Evolutionary conservation across 2,888 invertebrate species (phyloP).

Genomic region (Salticus scenicus): DNA sequence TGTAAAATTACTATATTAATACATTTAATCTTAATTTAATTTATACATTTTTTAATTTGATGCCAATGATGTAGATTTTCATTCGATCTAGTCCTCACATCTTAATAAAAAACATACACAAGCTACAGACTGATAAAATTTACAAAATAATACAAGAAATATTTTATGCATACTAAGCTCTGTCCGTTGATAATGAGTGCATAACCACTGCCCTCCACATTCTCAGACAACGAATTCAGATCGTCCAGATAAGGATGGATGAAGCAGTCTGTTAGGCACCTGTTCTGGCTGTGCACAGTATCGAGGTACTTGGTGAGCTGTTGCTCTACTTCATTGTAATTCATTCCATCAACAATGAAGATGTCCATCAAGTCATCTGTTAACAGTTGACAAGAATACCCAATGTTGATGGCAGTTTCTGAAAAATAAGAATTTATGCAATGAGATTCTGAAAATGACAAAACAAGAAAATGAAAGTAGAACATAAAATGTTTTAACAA

Average conservation of each 20-base stretch:
- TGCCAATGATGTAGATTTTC: no score
- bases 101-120: no score
- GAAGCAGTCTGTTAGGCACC: conserved; percentile 54
- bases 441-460: no score
- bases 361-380: conserved; percentile 97
- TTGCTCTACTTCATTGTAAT: conserved; percentile 79
- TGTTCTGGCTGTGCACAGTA: conserved; percentile 46
- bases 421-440: conserved; percentile 65
- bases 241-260: conserved; percentile 72
- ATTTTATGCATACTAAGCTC: conserved; percentile 84
- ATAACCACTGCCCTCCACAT: conserved; percentile 80
- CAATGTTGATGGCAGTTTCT: conserved; percentile 99
- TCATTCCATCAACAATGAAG: conserved; percentile 89
- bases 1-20: no score
- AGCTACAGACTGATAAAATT: no score
- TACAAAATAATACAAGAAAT: no score
- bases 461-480: no score
- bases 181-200: conserved; percentile 98
- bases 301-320: conserved; percentile 87
- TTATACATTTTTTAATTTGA: no score
- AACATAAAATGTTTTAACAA: no score
- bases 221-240: conserved; percentile 46
- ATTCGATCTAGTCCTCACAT: no score
- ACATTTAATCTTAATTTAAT: no score
- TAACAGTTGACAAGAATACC: conserved; percentile 96